phyloP scores from a whole-genome alignment of 1,140 invertebrate genomes.

The Portunus trituberculatus region DNA sequence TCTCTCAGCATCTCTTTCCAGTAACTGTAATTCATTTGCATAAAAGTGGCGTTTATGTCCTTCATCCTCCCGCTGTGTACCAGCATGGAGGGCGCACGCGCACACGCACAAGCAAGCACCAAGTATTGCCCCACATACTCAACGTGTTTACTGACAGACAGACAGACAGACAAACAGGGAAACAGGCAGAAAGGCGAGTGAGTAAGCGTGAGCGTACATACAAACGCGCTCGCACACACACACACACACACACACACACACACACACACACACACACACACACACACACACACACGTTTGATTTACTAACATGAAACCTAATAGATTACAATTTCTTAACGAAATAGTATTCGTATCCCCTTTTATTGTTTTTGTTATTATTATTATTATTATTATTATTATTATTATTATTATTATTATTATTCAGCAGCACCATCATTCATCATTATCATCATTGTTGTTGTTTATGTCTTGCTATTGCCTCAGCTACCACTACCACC shows the following conservation, averaged over 20 bases:
- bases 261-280: constrained; percentile 32
- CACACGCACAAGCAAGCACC: neutral
- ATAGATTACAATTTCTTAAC: no score
- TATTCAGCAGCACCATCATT: no score
- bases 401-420: no score
- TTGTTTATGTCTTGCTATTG: no score
- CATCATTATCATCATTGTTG: neutral
- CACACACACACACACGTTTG: neutral
- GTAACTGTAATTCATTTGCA: neutral
- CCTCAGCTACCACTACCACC: no score
- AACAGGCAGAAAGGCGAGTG: no score
- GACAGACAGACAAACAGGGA: no score
- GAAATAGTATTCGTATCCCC: no score
- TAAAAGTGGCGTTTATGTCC: constrained; percentile 21
- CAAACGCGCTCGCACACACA: no score
- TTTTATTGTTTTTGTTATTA: neutral
- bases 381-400: no score
- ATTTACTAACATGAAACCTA: no score
- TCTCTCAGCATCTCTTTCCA: neutral
- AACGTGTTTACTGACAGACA: neutral
- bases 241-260: neutral
- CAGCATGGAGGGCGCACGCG: neutral
- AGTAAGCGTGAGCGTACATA: no score
- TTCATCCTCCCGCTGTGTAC: neutral
- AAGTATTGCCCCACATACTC: neutral